phyloP scores from a whole-genome alignment of 2,888 invertebrate genomes.

The Nomada hirtipes region DNA sequence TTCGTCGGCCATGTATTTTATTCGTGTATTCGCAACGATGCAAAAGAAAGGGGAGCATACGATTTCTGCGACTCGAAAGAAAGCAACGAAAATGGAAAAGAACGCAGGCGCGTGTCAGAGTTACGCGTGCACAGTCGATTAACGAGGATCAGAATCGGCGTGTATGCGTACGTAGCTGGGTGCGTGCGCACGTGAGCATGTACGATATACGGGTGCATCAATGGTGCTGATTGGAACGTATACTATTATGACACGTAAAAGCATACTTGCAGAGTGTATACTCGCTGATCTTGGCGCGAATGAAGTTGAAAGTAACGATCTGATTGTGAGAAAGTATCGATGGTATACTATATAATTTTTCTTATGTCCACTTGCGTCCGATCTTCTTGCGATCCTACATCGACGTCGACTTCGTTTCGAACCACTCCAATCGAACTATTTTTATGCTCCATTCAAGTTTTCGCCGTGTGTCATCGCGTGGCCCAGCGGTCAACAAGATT shows the following conservation, averaged over 20 bases:
- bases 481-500: no score
- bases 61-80: slow-evolving; percentile 22
- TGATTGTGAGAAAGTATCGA: no score
- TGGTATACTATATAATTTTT: no score
- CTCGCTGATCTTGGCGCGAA: slow-evolving; percentile 11
- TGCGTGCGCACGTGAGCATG: slow-evolving; percentile 36
- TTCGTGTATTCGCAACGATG: neutral
- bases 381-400: no score
- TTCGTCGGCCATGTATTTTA: neutral
- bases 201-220: slow-evolving; percentile 39
- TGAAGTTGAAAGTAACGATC: neutral
- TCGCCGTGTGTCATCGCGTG: no score
- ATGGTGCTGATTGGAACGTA: slow-evolving; percentile 21
- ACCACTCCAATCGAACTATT: no score
- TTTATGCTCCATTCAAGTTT: no score
- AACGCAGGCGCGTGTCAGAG: slow-evolving; percentile 45
- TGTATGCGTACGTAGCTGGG: slow-evolving; percentile 22
- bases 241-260: neutral
- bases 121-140: slow-evolving; percentile 59
- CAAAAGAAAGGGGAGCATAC: neutral
- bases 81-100: slow-evolving; percentile 24
- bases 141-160: slow-evolving; percentile 44
- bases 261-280: neutral
- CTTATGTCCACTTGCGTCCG: no score
- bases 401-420: no score